These are phyloP conservation scores for Corydoras maculifer DNA, from an alignment of 2,113 vertebrate genomes.

Conservation along the genomic window DNA sequence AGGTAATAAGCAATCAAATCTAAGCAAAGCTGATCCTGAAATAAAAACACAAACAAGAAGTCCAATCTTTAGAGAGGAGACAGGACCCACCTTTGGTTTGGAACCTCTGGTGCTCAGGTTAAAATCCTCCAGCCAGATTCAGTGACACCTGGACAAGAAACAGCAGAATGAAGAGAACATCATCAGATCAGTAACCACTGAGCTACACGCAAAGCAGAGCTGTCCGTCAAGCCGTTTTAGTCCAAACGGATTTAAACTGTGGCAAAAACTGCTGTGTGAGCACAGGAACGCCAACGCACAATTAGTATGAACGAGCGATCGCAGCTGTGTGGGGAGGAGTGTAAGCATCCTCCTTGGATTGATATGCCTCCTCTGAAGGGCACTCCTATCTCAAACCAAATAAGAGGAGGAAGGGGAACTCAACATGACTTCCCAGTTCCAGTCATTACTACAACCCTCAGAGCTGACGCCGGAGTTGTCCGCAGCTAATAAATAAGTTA, in stretches of 20 bases:
- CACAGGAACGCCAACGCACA: not conserved
- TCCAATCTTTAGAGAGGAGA: no score
- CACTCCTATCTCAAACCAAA: slow-evolving; percentile 10
- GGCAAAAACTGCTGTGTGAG: slow-evolving; percentile 13
- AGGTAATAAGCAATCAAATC: no score
- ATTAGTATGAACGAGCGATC: slow-evolving; percentile 6
- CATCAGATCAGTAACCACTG: not conserved
- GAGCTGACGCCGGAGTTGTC: not conserved
- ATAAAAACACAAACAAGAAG: not conserved
- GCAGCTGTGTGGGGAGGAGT: slow-evolving; percentile 7
- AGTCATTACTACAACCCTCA: not conserved
- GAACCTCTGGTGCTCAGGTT: not conserved
- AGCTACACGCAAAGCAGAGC: not conserved
- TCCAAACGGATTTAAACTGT: slow-evolving; percentile 3
- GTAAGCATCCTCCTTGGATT: slow-evolving; percentile 2
- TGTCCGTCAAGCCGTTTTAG: not conserved
- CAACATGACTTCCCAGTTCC: not conserved
- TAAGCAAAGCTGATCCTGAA: no score
- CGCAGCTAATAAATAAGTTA: not conserved
- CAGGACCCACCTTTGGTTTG: slow-evolving; percentile 31
- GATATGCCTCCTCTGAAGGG: not conserved
- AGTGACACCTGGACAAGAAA: slow-evolving; percentile 15
- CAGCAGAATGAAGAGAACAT: slow-evolving; percentile 15
- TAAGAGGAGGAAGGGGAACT: not conserved
- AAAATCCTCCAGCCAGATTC: not conserved